Evolutionary conservation across 2,113 vertebrate genomes (phyloP).

Genomic region (Mustelus asterias): DNA sequence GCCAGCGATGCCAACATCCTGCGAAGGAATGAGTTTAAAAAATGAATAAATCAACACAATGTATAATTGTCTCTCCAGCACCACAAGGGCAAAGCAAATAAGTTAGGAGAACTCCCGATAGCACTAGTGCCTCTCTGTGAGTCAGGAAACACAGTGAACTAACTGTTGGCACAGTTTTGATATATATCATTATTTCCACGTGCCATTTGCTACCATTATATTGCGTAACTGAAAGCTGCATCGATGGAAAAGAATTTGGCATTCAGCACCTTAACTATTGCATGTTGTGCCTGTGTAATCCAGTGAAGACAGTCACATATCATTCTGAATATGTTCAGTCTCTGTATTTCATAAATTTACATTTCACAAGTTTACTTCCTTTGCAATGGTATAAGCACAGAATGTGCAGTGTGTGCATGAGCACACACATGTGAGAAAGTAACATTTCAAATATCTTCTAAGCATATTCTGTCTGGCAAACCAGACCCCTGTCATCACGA

Average conservation of each 20-base stretch:
- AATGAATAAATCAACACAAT: background rate
- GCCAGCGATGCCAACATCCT: no score
- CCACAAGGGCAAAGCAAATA: conserved; percentile 6
- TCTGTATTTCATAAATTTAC: background rate
- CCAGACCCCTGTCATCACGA: background rate
- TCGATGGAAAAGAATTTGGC: background rate
- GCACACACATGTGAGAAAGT: background rate
- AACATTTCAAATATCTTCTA: background rate
- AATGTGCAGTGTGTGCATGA: background rate
- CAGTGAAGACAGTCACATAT: background rate
- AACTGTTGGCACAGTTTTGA: background rate
- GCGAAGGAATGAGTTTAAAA: no score
- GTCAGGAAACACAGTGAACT: background rate
- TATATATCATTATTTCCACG: background rate
- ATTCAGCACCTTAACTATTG: background rate
- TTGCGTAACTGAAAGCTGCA: background rate
- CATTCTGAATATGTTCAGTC: background rate
- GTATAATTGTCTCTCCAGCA: background rate
- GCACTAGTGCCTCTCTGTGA: background rate
- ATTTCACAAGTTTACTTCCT: background rate
- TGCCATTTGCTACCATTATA: background rate
- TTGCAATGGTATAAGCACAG: background rate
- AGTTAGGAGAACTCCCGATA: background rate
- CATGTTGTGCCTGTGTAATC: background rate
- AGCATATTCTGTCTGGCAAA: background rate